phyloP scores from a whole-genome alignment of 2,888 invertebrate species.

The Autographa gamma region DNA sequence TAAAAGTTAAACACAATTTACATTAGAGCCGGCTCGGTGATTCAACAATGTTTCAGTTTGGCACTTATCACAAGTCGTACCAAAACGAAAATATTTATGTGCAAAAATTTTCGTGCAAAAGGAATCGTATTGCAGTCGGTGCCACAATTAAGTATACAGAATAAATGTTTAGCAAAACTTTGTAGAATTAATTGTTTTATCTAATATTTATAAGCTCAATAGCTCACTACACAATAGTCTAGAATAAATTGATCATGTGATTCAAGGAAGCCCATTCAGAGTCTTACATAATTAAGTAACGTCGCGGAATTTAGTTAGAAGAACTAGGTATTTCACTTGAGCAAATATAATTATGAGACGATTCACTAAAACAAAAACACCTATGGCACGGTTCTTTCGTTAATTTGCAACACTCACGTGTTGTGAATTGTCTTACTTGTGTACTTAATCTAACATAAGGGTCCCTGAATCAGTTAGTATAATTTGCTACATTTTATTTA shows the following conservation, averaged over 20 bases:
- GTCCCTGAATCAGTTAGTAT: conserved; percentile 62
- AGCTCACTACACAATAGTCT: conserved; percentile 54
- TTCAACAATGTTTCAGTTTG: conserved; percentile 49
- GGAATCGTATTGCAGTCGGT: conserved; percentile 35
- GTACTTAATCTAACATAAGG: conserved; percentile 67
- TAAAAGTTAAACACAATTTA: conserved; percentile 46
- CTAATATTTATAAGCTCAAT: conserved; percentile 60
- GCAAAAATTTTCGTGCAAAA: conserved; percentile 49
- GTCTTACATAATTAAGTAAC: conserved; percentile 74
- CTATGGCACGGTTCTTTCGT: conserved; percentile 87
- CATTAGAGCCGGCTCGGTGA: conserved; percentile 45
- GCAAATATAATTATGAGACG: conserved; percentile 75
- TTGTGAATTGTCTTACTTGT: conserved; percentile 58
- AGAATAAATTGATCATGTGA: conserved; percentile 70
- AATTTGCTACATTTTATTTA: conserved; percentile 58
- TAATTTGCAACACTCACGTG: conserved; percentile 69
- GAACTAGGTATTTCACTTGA: conserved; percentile 72
- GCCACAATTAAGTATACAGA: conserved; percentile 36
- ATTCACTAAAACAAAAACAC: conserved; percentile 72
- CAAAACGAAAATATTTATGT: conserved; percentile 50
- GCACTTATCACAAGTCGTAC: conserved; percentile 51
- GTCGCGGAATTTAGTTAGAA: conserved; percentile 62
- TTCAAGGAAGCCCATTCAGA: conserved; percentile 79
- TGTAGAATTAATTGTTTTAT: conserved; percentile 40
- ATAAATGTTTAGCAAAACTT: conserved; percentile 29